Percentiles rank a stretch among this genome's conserved stretches.
Conservation (phyloP, 1,140 invertebrate genomes). For the Halictus rubicundus region DNA sequence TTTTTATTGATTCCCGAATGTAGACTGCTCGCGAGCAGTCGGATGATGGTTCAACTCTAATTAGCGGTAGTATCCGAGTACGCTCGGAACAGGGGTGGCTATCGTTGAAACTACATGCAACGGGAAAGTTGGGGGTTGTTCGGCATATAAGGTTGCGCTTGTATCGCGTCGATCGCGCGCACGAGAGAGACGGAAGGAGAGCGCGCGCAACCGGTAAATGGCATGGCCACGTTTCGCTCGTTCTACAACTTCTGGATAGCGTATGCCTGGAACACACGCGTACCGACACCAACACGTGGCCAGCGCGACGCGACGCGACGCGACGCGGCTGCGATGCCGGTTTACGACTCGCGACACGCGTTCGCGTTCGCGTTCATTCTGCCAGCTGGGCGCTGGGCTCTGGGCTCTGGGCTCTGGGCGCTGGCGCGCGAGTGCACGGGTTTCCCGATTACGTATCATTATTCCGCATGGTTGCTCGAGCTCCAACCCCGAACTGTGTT, state of each 20-base stretch:
- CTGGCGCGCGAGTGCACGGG: constrained; percentile 45
- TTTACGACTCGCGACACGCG: constrained; percentile 19
- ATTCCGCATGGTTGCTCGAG: constrained; percentile 75
- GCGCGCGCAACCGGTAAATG: constrained; percentile 34
- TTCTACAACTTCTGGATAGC: constrained; percentile 34
- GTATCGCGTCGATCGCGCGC: constrained; percentile 18
- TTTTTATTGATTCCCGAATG: too few species aligned
- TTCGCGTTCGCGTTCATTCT: constrained; percentile 14
- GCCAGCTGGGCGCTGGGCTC: too few species aligned
- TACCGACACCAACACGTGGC: background rate
- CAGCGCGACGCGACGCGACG: constrained; percentile 1
- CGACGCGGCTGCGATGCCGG: constrained; percentile 10
- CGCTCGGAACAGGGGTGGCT: background rate
- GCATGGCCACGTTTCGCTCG: constrained; percentile 26
- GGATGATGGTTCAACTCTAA: constrained; percentile 31
- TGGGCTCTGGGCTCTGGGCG: too few species aligned
- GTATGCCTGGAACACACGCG: background rate
- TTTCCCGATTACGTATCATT: constrained; percentile 77
- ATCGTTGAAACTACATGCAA: constrained; percentile 4
- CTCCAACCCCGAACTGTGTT: constrained; percentile 68
- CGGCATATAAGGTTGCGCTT: background rate
- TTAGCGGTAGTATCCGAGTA: constrained; percentile 13
- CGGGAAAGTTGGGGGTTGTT: constrained; percentile 16
- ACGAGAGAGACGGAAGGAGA: too few species aligned
- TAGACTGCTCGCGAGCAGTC: too few species aligned